Conservation (phyloP, 2,113 vertebrate genomes). For the Planiliza haematocheilus region DNA sequence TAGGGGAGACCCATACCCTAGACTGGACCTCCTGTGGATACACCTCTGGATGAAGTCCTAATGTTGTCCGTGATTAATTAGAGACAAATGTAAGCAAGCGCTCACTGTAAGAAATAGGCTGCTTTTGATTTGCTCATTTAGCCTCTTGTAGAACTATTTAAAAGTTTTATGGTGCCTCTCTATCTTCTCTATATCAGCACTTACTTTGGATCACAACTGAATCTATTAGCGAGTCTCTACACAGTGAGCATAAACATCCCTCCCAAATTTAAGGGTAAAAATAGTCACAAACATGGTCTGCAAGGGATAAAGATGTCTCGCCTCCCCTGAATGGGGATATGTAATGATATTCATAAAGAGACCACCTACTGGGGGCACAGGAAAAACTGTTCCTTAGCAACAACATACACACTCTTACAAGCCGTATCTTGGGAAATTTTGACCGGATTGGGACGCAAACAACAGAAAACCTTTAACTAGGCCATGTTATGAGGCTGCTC, state of each 20-base stretch:
- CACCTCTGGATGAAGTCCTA: slow-evolving; percentile 79
- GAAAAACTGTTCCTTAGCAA: slow-evolving; percentile 83
- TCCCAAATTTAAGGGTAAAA: slow-evolving; percentile 40
- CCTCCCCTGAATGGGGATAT: slow-evolving; percentile 68
- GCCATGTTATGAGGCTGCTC: slow-evolving; percentile 72
- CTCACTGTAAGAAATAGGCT: neutral
- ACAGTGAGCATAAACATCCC: slow-evolving; percentile 24
- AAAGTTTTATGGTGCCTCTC: neutral
- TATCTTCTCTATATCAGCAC: slow-evolving; percentile 9
- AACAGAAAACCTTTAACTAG: slow-evolving; percentile 79
- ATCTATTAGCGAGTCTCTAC: slow-evolving; percentile 33
- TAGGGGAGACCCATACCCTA: slow-evolving; percentile 59
- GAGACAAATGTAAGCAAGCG: slow-evolving; percentile 37
- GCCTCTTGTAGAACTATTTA: neutral
- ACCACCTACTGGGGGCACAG: slow-evolving; percentile 75
- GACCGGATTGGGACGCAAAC: slow-evolving; percentile 78
- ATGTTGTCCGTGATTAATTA: slow-evolving; percentile 79
- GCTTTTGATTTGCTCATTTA: slow-evolving; percentile 4
- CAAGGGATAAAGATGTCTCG: slow-evolving; percentile 68
- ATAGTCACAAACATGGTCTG: slow-evolving; percentile 64
- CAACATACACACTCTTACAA: slow-evolving; percentile 78
- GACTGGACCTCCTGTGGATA: slow-evolving; percentile 71
- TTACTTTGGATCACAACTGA: slow-evolving; percentile 32
- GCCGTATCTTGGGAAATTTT: slow-evolving; percentile 80
- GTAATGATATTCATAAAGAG: slow-evolving; percentile 84